phyloP scores from a whole-genome alignment of 2,888 invertebrate genomes.

The Hyles lineata region DNA sequence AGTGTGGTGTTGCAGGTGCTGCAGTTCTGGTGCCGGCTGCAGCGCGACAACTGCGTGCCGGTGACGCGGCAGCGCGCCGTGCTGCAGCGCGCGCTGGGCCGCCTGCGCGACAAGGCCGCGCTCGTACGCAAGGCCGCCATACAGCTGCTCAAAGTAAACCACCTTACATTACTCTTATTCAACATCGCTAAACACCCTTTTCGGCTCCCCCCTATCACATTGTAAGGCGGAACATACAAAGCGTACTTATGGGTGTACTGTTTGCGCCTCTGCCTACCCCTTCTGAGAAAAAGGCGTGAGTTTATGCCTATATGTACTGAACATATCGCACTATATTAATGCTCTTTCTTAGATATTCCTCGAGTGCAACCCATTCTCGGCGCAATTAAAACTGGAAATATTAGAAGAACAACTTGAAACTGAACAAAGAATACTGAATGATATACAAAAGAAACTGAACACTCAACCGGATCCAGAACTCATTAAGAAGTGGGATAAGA shows the following conservation, averaged over 20 bases:
- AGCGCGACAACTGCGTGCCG: constrained; percentile 92
- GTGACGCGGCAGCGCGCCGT: constrained; percentile 88
- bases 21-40: constrained; percentile 92
- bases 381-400: constrained; percentile 85
- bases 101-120: constrained; percentile 93
- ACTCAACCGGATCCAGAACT: constrained; percentile 75
- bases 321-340: not conserved
- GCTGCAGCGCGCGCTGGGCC: constrained; percentile 87
- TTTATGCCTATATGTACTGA: not conserved
- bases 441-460: constrained; percentile 82
- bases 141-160: constrained; percentile 87
- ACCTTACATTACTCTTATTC: not conserved
- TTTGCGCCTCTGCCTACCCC: too few relatives aligned
- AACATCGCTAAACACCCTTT: not conserved
- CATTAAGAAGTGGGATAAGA: constrained; percentile 81
- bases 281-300: too few relatives aligned
- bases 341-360: constrained; percentile 85
- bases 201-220: too few relatives aligned
- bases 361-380: constrained; percentile 94
- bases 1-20: constrained; percentile 78
- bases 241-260: too few relatives aligned
- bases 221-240: too few relatives aligned
- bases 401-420: constrained; percentile 85
- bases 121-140: constrained; percentile 94
- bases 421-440: constrained; percentile 86